A percentile compares a stretch with the other conserved stretches of the same genome.
Conservation (phyloP, 2,888 invertebrate species). For the Morpho deidamia region DNA sequence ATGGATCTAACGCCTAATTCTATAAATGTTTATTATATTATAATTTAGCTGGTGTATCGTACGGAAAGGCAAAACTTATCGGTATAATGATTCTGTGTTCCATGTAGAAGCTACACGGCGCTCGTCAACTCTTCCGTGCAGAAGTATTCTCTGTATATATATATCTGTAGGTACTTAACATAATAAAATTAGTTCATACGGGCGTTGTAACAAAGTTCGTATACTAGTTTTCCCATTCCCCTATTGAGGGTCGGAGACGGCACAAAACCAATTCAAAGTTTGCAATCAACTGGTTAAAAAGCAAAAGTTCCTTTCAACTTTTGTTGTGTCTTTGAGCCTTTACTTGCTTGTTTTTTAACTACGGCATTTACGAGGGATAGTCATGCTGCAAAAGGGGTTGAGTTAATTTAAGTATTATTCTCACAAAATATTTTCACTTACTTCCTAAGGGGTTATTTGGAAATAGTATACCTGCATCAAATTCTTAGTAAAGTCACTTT, state of each 20-base stretch:
- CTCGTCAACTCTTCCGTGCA: background rate
- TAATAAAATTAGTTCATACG: background rate
- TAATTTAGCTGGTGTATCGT: too few species aligned
- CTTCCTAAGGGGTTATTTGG: too few species aligned
- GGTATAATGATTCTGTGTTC: too few species aligned
- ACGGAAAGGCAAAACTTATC: too few species aligned
- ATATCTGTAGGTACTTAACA: too few species aligned
- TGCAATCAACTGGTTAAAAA: slow-evolving; percentile 68
- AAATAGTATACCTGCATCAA: too few species aligned
- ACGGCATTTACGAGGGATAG: slow-evolving; percentile 53
- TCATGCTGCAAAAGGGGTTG: slow-evolving; percentile 45
- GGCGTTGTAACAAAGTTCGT: slow-evolving; percentile 32
- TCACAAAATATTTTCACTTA: too few species aligned
- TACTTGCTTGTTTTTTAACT: slow-evolving; percentile 62
- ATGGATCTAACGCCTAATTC: too few species aligned
- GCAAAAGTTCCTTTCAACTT: slow-evolving; percentile 66
- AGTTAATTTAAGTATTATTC: too few species aligned
- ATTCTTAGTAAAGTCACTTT: too few species aligned
- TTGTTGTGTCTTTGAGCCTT: slow-evolving; percentile 45
- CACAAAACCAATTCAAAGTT: slow-evolving; percentile 71
- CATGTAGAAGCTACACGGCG: too few species aligned
- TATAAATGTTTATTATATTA: too few species aligned
- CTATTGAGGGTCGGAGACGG: slow-evolving; percentile 40
- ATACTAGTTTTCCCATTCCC: slow-evolving; percentile 59
- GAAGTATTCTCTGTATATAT: background rate